Percentiles rank a stretch among this genome's conserved stretches.
Conservation (phyloP, 2,797 vertebrate genomes). For the Linurgus olivaceus region DNA sequence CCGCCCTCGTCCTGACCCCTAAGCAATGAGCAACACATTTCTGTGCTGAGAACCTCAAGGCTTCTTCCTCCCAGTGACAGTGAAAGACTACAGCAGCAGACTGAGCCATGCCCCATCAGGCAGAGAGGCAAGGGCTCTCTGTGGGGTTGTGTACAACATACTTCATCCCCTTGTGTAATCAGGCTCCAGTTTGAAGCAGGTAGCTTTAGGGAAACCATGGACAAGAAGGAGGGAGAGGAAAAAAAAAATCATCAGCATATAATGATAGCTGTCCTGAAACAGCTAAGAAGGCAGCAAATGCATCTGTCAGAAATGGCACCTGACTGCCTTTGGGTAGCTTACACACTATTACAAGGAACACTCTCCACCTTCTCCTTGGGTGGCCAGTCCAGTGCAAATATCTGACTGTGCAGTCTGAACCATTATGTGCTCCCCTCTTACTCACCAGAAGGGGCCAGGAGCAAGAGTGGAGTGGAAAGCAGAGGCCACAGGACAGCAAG, state of each 20-base stretch:
- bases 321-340: not conserved
- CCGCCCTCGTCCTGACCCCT: not conserved
- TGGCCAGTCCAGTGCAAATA: not conserved
- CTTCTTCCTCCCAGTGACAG: constrained; percentile 12
- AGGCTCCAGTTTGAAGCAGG: not conserved
- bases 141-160: not conserved
- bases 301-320: not conserved
- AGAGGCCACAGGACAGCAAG: constrained; percentile 12
- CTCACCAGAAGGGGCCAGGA: not conserved
- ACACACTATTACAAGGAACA: not conserved
- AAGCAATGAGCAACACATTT: not conserved
- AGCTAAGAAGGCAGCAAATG: not conserved
- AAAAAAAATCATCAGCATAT: not conserved
- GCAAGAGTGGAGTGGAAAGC: not conserved
- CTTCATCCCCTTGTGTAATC: not conserved
- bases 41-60: not conserved
- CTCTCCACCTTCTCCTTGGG: not conserved
- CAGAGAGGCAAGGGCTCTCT: not conserved
- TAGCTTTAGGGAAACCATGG: not conserved
- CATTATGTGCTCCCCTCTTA: not conserved
- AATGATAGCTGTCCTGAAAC: not conserved
- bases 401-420: not conserved
- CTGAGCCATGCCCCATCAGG: not conserved
- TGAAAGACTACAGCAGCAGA: constrained; percentile 40
- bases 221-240: not conserved